phyloP scores from a whole-genome alignment of 2,888 invertebrate species.

The Rotaria sp. region DNA sequence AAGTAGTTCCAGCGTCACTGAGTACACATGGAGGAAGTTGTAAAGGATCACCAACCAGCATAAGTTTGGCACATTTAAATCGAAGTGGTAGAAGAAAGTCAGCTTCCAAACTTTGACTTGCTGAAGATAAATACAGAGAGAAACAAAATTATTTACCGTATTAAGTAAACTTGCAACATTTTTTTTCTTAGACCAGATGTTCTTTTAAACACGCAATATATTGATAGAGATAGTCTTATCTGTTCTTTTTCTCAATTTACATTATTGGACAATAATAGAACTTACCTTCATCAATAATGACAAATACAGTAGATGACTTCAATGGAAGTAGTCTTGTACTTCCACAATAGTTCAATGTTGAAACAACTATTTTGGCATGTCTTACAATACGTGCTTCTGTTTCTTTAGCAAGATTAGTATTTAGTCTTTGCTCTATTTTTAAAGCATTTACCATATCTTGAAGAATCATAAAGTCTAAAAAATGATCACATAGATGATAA shows the following conservation, averaged over 20 bases:
- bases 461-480: not conserved
- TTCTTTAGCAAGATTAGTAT: not conserved
- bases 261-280: not conserved
- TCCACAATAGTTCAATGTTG: constrained; percentile 11
- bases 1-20: constrained; percentile 67
- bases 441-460: not conserved
- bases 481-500: not conserved
- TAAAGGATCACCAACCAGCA: constrained; percentile 75
- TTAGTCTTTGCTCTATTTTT: not conserved
- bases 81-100: not conserved
- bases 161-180: not conserved
- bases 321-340: not conserved
- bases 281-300: constrained; percentile 13
- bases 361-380: not conserved
- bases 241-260: too few species aligned
- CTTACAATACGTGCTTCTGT: not conserved
- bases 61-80: constrained; percentile 59
- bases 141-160: not conserved
- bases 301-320: not conserved
- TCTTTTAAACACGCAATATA: too few species aligned
- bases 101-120: constrained; percentile 4
- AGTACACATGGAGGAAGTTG: constrained; percentile 67
- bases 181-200: not conserved
- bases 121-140: not conserved
- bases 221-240: too few species aligned